These are phyloP conservation scores for Xiphophorus couchianus DNA, from an alignment of 2,113 vertebrate species.

Conservation along the genomic window DNA sequence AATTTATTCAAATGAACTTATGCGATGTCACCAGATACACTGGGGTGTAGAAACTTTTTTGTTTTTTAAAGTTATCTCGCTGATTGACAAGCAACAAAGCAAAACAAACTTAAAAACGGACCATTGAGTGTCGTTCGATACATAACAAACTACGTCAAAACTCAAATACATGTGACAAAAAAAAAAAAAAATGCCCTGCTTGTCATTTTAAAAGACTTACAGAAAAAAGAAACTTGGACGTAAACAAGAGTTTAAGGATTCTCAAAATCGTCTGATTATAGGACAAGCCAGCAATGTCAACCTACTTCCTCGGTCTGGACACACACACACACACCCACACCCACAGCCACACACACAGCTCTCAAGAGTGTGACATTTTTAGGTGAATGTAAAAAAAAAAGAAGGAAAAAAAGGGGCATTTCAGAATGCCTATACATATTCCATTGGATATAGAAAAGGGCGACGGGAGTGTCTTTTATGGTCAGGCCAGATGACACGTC, in stretches of 20 bases:
- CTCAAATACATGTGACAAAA: background rate
- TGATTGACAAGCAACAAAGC: no score
- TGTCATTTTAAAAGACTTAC: background rate
- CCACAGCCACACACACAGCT: slow-evolving; percentile 10
- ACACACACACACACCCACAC: background rate
- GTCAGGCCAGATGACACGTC: slow-evolving; percentile 80
- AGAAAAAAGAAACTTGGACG: background rate
- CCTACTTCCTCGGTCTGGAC: slow-evolving; percentile 63
- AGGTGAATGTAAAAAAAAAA: slow-evolving; percentile 26
- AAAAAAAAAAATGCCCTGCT: no score
- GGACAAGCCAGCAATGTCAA: slow-evolving; percentile 65
- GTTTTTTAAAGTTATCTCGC: no score
- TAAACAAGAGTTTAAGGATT: slow-evolving; percentile 11
- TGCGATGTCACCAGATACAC: no score
- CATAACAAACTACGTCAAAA: background rate
- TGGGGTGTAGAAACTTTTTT: no score
- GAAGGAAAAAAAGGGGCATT: slow-evolving; percentile 49
- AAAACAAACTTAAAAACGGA: background rate
- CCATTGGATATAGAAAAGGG: slow-evolving; percentile 43
- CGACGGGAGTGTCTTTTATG: slow-evolving; percentile 64
- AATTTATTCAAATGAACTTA: no score
- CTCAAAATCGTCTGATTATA: slow-evolving; percentile 49
- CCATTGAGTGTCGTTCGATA: background rate
- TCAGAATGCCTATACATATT: slow-evolving; percentile 58
- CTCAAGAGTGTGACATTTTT: slow-evolving; percentile 64